These are phyloP conservation scores for Trematomus loennbergii DNA, from an alignment of 2,113 vertebrate species.

Conservation along the genomic window DNA sequence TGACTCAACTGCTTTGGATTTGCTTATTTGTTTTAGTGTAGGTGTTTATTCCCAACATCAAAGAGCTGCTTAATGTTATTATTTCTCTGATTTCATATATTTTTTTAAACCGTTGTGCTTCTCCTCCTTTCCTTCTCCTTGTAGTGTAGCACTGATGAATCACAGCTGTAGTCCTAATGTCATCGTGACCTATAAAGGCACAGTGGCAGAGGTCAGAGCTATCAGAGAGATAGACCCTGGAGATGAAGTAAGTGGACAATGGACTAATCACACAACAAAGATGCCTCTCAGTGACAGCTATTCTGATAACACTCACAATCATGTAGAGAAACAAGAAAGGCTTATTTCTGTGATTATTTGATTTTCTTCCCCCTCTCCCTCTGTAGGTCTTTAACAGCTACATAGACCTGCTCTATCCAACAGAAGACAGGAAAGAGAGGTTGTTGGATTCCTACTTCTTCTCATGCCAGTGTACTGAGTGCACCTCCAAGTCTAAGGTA, in stretches of 20 bases:
- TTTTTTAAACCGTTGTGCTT: neutral
- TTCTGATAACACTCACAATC: neutral
- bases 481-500: conserved; percentile 91
- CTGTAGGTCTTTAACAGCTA: conserved; percentile 95
- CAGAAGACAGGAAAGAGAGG: conserved; percentile 93
- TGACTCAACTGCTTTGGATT: neutral
- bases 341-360: neutral
- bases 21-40: neutral
- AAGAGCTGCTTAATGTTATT: no score
- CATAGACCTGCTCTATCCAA: conserved; percentile 97
- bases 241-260: conserved; percentile 89
- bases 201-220: conserved; percentile 93
- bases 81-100: no score
- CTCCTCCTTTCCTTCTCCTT: conserved; percentile 1
- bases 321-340: neutral
- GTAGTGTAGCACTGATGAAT: conserved; percentile 96
- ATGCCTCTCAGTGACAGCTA: neutral
- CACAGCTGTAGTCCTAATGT: conserved; percentile 98
- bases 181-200: conserved; percentile 97
- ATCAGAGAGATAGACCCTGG: conserved; percentile 91
- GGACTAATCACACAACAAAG: neutral
- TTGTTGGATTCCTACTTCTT: conserved; percentile 95
- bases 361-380: conserved; percentile 9
- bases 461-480: conserved; percentile 92
- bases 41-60: no score